These are phyloP conservation scores for Alethe diademata DNA, from an alignment of 2,113 vertebrate genomes.

Conservation along the genomic window DNA sequence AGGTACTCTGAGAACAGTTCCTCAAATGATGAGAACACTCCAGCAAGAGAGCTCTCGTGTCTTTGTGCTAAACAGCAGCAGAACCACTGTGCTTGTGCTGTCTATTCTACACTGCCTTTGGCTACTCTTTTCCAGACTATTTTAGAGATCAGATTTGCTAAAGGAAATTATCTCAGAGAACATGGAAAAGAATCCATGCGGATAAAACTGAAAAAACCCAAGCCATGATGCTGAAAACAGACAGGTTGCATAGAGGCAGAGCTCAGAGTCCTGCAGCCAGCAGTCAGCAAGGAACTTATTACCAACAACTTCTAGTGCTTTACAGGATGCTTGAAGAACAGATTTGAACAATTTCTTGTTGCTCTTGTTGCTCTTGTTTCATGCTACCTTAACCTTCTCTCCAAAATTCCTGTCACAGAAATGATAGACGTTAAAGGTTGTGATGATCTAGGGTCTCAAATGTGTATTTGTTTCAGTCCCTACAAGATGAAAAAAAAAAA, in stretches of 20 bases:
- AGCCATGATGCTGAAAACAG: not conserved
- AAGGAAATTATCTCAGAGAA: not conserved
- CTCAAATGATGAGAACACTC: not conserved
- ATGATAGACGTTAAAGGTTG: not conserved
- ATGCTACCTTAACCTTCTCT: not conserved
- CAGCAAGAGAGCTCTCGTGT: not conserved
- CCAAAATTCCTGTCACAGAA: not conserved
- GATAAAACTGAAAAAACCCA: not conserved
- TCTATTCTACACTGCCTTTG: not conserved
- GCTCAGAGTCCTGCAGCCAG: not conserved
- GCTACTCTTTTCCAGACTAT: not conserved
- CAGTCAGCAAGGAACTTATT: not conserved
- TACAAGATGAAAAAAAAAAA: not conserved
- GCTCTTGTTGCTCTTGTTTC: not conserved
- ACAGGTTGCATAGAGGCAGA: not conserved
- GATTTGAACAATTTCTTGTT: not conserved
- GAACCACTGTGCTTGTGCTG: not conserved
- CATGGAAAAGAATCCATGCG: not conserved
- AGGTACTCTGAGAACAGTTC: not conserved
- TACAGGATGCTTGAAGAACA: not conserved
- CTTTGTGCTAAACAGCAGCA: not conserved
- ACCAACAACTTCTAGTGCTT: not conserved
- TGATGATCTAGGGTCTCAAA: not conserved
- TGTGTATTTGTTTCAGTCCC: not conserved
- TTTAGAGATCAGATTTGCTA: not conserved